Base-by-base conservation (phyloP, 2,113 vertebrate species). In the Onychostruthus taczanowskii region DNA sequence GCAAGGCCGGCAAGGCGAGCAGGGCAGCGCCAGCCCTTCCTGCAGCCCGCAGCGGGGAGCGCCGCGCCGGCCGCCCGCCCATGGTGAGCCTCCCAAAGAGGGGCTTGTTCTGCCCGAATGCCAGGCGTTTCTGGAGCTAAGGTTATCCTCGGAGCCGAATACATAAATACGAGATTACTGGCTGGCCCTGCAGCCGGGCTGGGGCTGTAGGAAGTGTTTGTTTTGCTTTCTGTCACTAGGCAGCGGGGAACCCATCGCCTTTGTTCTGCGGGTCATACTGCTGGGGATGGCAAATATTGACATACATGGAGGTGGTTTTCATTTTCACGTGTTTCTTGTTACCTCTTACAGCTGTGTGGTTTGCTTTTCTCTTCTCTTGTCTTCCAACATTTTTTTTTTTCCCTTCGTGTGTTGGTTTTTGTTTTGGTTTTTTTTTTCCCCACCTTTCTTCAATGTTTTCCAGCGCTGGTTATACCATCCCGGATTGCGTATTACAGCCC, bases 311-410 rank as follows among this genome's bases (percentile, higher is more conserved):
- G 94, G 69, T 74, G 93, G 87, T 94, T 94, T 93, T 90, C 93
- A 72, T 95, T 94, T 94, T 94, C 96, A 77, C 61, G 33, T 95
- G 96, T 95, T 96, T 96, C 94, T 96, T 95, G 93, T 97, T 96
- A 96, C 73, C 59, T 90, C 84, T 80, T 30, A 82, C 69, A 55
- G 81, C 74, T 91, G 28, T 35, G 49, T 67, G 67, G 43, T 93
- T 96, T 88, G 74, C 55, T 93, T 92, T 93, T 88, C 72, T 72
- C 3, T 95, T 50, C 80, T 66, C 61, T 78, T 93, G 43, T 81
- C 68, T 79, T 88, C 63, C 46, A 66, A 35, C 8, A 11, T 41
- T 58, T 33, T 33, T 20, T 20, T 16, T 22, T 55, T 30, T 17
- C 5, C 11, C 10, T 31, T 53, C 7, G 4, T 30, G 39, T 39